Evolutionary conservation across 2,113 vertebrate species (phyloP), one percentile per base, ranked within the genome.

Genomic region (Numenius arquata): DNA sequence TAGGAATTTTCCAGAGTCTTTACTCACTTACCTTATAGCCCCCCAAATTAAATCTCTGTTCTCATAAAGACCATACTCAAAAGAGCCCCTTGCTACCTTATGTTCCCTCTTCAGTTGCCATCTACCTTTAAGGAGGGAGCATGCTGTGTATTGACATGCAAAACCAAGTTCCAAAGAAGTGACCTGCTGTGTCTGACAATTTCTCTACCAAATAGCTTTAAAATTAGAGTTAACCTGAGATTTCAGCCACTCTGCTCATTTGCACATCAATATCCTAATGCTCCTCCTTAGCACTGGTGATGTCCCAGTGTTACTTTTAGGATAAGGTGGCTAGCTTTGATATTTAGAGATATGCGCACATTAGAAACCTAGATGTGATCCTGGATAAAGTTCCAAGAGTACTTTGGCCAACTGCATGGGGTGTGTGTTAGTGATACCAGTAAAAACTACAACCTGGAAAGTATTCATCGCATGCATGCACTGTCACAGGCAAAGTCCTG

Each of bases 111-210:
- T 87, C 76, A 56, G 70, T 78, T 67, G n/a, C 48, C 26, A 45
- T 65, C 45, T 48, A 61, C 52, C 56, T 90, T 93, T 85, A 79
- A 91, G 71, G 25, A 89, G 43, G 38, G 50, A 90, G 8, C 85
- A 82, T 93, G 90, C 86, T 91, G 92, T 48, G 89, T 77, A 93
- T 95, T 96, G 89, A 88, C 65, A 94, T 95, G 96, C 86, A 97
- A 96, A 96, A 82, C 14, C 48, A 62, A 65, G 48, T 63, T 88
- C 95, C 70, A 89, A 78, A 94, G 70, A 90, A 82, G 62, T 34
- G 48, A 77, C 94, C 94, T 85, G 86, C 95, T 95, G 96, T 50
- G 83, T 68, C 79, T 67, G 38, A 80, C 71, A 66, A 88, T 72
- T 90, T 94, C 76, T 79, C 40, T 88, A 80, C 50, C 61, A 56